These are phyloP conservation scores for Philereme transversata DNA, from an alignment of 2,888 invertebrate genomes.

Conservation along the genomic window DNA sequence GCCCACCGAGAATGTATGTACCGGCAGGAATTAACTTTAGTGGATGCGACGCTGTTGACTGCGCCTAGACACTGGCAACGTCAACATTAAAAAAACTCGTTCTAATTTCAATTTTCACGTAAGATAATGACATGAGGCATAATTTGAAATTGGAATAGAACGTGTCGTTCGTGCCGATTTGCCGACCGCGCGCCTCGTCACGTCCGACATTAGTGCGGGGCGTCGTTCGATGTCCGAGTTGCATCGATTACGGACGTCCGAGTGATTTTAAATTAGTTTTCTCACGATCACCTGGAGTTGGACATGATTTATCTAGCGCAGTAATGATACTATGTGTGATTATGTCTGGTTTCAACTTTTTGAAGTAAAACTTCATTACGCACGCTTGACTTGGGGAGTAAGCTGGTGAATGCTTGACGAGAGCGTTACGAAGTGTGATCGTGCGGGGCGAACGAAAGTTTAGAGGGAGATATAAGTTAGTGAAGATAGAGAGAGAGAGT, in stretches of 20 bases:
- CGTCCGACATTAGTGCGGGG: conserved; percentile 45
- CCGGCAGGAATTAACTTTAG: too few species aligned
- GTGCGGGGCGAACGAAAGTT: too few species aligned
- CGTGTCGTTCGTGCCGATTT: conserved; percentile 47
- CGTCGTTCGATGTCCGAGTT: conserved; percentile 28
- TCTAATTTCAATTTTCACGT: conserved; percentile 32
- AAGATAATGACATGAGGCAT: conserved; percentile 37
- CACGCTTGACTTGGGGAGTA: too few species aligned
- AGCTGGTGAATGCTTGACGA: too few species aligned
- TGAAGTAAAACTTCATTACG: not conserved
- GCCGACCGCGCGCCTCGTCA: conserved; percentile 44
- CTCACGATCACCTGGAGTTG: conserved; percentile 33
- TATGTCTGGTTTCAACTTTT: not conserved
- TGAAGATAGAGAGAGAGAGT: too few species aligned
- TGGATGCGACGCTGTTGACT: too few species aligned
- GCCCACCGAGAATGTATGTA: too few species aligned
- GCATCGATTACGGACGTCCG: conserved; percentile 39
- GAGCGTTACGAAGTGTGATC: too few species aligned
- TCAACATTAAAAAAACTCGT: conserved; percentile 1
- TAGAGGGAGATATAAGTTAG: too few species aligned
- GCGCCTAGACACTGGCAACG: too few species aligned
- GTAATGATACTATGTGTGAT: conserved; percentile 7
- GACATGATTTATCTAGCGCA: conserved; percentile 32
- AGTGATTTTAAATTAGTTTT: conserved; percentile 40
- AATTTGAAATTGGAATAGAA: conserved; percentile 43